Percentiles rank a stretch among this genome's conserved stretches.
These are phyloP conservation scores for Nomada goodeniana DNA, from an alignment of 2,888 invertebrate species.

Conservation along the genomic window DNA sequence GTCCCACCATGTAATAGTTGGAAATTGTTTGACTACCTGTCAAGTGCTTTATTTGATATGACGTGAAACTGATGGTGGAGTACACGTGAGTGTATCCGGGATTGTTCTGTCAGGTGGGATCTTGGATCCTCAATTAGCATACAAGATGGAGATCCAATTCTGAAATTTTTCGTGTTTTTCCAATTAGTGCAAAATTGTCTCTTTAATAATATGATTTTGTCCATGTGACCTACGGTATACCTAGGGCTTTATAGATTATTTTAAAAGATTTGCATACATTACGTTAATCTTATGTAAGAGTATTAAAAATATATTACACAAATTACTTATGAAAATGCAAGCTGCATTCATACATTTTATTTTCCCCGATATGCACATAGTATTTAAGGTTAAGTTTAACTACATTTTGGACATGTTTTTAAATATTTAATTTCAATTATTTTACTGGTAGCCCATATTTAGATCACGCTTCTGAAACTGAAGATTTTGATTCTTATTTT, in stretches of 20 bases:
- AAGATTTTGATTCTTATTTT: neutral
- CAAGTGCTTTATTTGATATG: constrained; percentile 58
- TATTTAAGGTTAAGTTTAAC: no score
- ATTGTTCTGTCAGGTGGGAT: neutral
- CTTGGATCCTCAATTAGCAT: neutral
- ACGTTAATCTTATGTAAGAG: no score
- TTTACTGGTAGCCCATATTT: neutral
- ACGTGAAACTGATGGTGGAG: constrained; percentile 57
- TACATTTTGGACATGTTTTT: neutral
- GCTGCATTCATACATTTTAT: no score
- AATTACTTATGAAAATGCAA: no score
- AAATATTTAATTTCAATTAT: neutral
- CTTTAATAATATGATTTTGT: no score
- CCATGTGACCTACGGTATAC: no score
- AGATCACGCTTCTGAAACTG: neutral
- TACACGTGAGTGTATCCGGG: neutral
- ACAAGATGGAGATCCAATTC: neutral
- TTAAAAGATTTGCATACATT: no score
- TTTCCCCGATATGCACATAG: neutral
- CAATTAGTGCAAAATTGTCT: no score
- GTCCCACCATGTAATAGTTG: constrained; percentile 31
- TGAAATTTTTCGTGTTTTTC: no score
- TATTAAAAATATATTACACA: no score
- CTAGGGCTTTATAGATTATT: no score
- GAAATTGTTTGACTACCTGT: constrained; percentile 71